Base-by-base conservation (phyloP, 2,113 vertebrate species). In the Micromys minutus region DNA sequence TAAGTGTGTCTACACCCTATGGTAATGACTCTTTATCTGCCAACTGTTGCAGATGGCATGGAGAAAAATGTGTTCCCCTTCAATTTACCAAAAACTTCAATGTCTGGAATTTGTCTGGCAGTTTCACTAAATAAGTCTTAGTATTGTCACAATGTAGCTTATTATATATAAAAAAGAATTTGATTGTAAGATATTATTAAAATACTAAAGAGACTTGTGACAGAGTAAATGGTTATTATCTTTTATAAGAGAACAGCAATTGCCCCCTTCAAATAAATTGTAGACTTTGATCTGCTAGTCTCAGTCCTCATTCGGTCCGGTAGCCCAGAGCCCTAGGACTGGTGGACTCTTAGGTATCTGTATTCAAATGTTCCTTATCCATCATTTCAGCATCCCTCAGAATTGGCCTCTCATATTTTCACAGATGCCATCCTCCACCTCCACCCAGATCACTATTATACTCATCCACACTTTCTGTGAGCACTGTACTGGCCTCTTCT, bases 91-190 rank as follows among this genome's bases (percentile, higher is more conserved):
- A 74, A 79, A 50, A 7, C 36, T 65, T 1, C 22, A 69, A 34
- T 39, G 26, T 72, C 34, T 93, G 55, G 34, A 10, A 69, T 63
- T 95, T 81, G 42, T 10, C 16, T 75, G 63, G 47, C 24, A 84
- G 57, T 77, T 94, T 89, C 55, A 13, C 81, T 79, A 79, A 90
- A 63, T 94, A 79, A 77, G 11, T 61, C 42, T 92, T 36, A 63
- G 10, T 15, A 34, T 7, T 6, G 24, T 11, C 22, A 47, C 72
- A 72, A 0, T 61, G 52, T 88, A 94, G 12, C 65, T 88, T 47
- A 72, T 75, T 69, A 39, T 29, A 21, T 71, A 77, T 39, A 72
- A 77, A 85, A 55, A 15, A 31, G 57, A 84, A 39, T 52, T 15
- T 71, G 13, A 2, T 42, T 88, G 1, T 67, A 63, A 91, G 55